Base-by-base conservation (phyloP, 2,797 vertebrate genomes). In the Propithecus perrieri region DNA sequence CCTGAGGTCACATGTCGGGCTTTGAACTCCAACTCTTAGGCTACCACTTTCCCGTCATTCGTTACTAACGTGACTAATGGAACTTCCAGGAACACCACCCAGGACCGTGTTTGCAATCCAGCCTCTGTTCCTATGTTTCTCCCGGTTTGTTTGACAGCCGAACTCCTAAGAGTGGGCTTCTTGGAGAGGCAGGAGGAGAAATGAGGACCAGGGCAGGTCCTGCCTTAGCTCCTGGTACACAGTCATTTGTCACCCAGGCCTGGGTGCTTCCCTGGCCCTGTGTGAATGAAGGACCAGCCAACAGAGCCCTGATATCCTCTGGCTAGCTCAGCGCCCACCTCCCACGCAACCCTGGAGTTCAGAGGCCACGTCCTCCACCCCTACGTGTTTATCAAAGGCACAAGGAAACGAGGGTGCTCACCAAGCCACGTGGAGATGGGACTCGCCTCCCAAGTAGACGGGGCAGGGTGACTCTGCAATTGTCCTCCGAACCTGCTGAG, bases 291-390 rank as follows among this genome's bases (percentile, higher is more conserved):
- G 92, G 96, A 97, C 97, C 97, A 94, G 75, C 84, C 94, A 97
- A 89, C 92, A 85, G 94, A 97, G 69, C 79, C 87, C 96, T 96
- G 95, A 93, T 96, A 95, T 97, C 0, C 91, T 95, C 96, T 97
- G 93, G 48, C 92, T 91, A 95, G 17, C 65, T 88, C 92, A 97
- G 97, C 84, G 90, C 97, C 97, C 97, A 96, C 97, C 85, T 93
- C 94, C 92, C 90, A 93, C 95, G 93, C 96, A 91, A 89, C 96
- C 97, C 97, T 96, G 97, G 97, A 96, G 96, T 97, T 96, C 97
- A 97, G 97, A 97, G 97, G 97, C 98, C 98, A 97, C 86, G 97
- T 95, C 97, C 97, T 95, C 76, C 97, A 69, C 87, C 87, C 86
- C 87, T 65, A 95, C 75, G 83, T 94, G 89, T 96, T 96, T 96